Evolutionary conservation across 2,888 invertebrate genomes (phyloP), one percentile per base, ranked within the genome.

Genomic region (Eilema depressum): DNA sequence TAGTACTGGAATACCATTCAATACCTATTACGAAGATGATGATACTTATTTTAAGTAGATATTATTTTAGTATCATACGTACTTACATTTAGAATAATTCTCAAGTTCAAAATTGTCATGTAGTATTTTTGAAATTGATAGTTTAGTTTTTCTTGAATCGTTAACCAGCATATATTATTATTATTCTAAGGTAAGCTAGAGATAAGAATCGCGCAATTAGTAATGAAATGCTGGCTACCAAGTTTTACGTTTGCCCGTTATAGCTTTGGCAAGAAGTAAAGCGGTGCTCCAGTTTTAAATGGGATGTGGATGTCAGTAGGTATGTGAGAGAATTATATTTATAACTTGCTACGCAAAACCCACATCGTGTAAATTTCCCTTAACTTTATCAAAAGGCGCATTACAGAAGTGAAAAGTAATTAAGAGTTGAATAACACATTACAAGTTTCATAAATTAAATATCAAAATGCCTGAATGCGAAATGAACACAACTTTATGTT

Each of bases 341-440:
- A 53, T 53, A 53, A 53, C 53, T 23, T 37, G 37, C 33, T 33
- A 63, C 25, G 59, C 20, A 26, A 59, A 59, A 26, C 26, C 26
- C 26, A 59, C 59, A 28, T 59, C 25, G 59, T 59, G 14, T 59
- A 59, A 26, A 59, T 28, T 26, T 26, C 26, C 26, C 12, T 26
- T 8, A 59, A 26, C 59, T 59, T 59, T 59, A 28, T 59, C 59
- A 59, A 26, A 59, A 59, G 59, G 59, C 26, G 5, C 26, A 59
- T 28, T 59, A 53, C 53, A n/a, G n/a, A n/a, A 20, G 47, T 47
- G 47, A 47, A 47, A 53, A 53, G 53, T n/a, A 53, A n/a, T 53
- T 53, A 53, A 53, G 53, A 53, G 53, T 53, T 53, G 53, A 2
- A 53, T n/a, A 53, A 53, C n/a, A 53, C n/a, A n/a, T 53, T n/a